Evolutionary conservation across 2,797 vertebrate genomes (phyloP).

Genomic region (Neomorphus geoffroyi): DNA sequence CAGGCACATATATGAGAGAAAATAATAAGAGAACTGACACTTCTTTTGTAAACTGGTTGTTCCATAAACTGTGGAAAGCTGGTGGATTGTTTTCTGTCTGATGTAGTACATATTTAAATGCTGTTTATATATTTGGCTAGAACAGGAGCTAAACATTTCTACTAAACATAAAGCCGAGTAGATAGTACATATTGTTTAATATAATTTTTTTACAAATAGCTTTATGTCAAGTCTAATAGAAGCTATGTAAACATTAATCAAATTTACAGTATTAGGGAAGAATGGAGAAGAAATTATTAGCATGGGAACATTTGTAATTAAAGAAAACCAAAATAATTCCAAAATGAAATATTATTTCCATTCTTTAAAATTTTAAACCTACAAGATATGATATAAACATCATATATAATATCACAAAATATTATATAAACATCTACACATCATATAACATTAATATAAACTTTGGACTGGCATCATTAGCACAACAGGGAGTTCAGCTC

Average conservation of each 20-base stretch:
- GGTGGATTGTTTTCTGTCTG: background rate
- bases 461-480: background rate
- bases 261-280: background rate
- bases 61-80: background rate
- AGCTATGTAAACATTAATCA: background rate
- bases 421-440: background rate
- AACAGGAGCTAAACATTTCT: background rate
- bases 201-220: background rate
- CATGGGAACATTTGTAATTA: background rate
- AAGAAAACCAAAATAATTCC: background rate
- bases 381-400: background rate
- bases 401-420: too few species aligned
- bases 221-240: background rate
- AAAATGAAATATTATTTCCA: background rate
- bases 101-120: background rate
- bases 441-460: background rate
- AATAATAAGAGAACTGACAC: background rate
- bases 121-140: background rate
- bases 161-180: background rate
- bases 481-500: background rate
- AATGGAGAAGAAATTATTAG: background rate
- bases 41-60: background rate
- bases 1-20: background rate
- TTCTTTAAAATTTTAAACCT: background rate
- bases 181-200: background rate